Base-by-base conservation (phyloP, 2,797 vertebrate genomes). In the Decapterus maruadsi region DNA sequence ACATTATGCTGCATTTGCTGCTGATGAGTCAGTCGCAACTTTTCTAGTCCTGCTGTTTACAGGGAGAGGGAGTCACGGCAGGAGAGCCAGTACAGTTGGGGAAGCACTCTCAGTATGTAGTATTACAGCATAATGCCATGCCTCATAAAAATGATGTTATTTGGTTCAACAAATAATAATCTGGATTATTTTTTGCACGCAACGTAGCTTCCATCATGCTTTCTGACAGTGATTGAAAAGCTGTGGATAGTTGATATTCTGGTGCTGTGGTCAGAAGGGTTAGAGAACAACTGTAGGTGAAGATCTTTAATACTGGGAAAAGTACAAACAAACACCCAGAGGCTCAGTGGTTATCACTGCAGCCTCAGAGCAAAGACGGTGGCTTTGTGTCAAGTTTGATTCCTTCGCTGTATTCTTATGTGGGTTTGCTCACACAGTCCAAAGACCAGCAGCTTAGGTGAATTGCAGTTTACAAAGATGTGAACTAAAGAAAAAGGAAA, bases 21-120 rank as follows among this genome's bases (percentile, higher is more conserved):
- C n/a, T 48, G 82, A 75, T 84, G 78, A 80, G 55, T 88, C 78
- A 69, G 71, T 59, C 68, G 3, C 48, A 75, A 38, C 34, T 46
- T 67, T 77, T n/a, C 53, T 64, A 16, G 55, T 22, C 57, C 50
- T 60, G 36, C 19, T 26, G 36, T 63, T 19, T 58, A 26, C 58
- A 71, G 56, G n/a, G 34, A 36, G 34, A 26, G 34, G 10, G 56
- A 68, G 62, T 70, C 71, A 58, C n/a, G 57, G 26, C 34, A 29
- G 53, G 29, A 40, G 51, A 59, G 40, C 53, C 40, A 53, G 70
- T 22, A 34, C 57, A 19, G 62, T 48, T 31, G 62, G 36, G 50
- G 45, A n/a, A 57, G 46, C 58, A 26, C 16, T 58, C 55, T 48
- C 46, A 62, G 31, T 42, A 19, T 16, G 11, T 22, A 34, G 5